Evolutionary conservation across 2,797 vertebrate genomes (phyloP), one percentile per base, ranked within the genome.

Genomic region (Mormyrus hasselquistii): DNA sequence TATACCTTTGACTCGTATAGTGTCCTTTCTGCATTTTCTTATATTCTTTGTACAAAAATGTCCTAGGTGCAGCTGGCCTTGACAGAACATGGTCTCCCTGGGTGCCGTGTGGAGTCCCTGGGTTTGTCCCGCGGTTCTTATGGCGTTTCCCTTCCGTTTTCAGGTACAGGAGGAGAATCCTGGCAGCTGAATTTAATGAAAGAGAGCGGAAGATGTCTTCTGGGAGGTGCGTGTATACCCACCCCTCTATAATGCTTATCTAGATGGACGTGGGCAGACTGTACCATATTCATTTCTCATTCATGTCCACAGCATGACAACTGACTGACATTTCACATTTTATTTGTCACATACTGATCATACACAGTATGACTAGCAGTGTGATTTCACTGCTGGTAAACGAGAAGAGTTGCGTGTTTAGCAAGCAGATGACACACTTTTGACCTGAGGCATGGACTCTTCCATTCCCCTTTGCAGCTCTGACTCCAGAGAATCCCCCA

Each of bases 151-250:
- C 19, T n/a, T 47, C 2, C 9, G 2, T 82, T 92, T 93, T 88
- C 93, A 99, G 98, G 87, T 99, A 98, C 91, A 98, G 97, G 93
- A 97, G 98, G 91, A 97, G 97, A 92, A 97, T 99, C 82, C 95
- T 99, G 86, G 95, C 97, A 88, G 94, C 95, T 90, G 98, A 99
- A 9, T 95, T 94, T 91, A 93, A 94, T 76, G 94, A 94, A 93
- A 97, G 96, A 94, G 98, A 96, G 94, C 97, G 90, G 93, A 96
- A 92, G 95, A 94, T 4, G 8, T 99, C 98, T 0, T 97, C 97
- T 25, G 98, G 96, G 93, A 99, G 98, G 98, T 82, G 76, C 0
- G 19, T 22, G 19, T 47, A 2, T 47, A 3, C 41, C 76, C 19
- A 47, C 1, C 14, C 34, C 73, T 79, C 16, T 47, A 0, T 22